A percentile compares a stretch with the other conserved stretches of the same genome.
Conservation (phyloP, 2,113 vertebrate genomes). For the Mohoua ochrocephala region DNA sequence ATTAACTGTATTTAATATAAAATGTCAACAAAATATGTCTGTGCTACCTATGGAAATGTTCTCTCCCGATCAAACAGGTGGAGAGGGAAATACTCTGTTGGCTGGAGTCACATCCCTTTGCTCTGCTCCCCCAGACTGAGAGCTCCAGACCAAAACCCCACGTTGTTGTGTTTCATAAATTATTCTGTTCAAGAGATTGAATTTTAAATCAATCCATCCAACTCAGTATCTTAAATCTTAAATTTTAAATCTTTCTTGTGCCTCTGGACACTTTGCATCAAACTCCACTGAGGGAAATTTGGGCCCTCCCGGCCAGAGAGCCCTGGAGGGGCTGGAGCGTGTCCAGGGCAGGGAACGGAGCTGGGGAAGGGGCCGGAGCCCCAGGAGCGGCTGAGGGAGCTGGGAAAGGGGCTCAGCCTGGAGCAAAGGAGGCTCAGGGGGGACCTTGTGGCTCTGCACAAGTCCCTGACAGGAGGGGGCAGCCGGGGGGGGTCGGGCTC, state of each 20-base stretch:
- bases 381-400: background rate
- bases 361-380: background rate
- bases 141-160: background rate
- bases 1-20: background rate
- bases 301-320: rapidly evolving
- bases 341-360: background rate
- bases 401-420: background rate
- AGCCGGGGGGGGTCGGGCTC: background rate
- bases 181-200: rapidly evolving
- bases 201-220: background rate
- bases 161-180: background rate
- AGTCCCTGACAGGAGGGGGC: background rate
- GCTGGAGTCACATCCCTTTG: background rate
- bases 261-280: background rate
- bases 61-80: background rate
- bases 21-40: background rate
- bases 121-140: too few relatives aligned
- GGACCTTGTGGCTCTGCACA: background rate
- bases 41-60: background rate
- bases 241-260: background rate
- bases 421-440: background rate
- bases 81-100: background rate
- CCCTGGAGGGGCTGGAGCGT: background rate
- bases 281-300: background rate
- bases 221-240: background rate